These are phyloP conservation scores for Polypedilum pembai DNA, from an alignment of 1,140 invertebrate genomes.

Conservation along the genomic window DNA sequence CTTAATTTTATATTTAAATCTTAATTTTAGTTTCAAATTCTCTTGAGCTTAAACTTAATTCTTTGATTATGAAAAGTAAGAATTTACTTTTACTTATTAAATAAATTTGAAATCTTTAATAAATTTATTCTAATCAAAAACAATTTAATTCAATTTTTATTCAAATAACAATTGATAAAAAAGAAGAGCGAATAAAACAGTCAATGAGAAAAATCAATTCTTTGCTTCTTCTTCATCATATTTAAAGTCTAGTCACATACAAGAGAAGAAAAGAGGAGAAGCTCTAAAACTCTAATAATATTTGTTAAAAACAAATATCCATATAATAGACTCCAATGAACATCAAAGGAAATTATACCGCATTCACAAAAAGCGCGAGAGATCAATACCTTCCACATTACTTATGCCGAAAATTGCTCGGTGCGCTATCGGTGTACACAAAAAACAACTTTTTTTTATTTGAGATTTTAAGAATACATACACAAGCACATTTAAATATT, in stretches of 20 bases:
- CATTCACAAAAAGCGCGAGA: not conserved
- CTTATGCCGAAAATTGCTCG: too few species aligned
- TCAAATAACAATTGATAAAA: not conserved
- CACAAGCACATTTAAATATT: not conserved
- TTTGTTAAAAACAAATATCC: slow-evolving; percentile 27
- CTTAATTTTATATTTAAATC: too few species aligned
- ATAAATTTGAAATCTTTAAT: too few species aligned
- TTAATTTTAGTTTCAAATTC: too few species aligned
- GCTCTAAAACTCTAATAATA: slow-evolving; percentile 28
- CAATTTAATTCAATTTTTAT: not conserved
- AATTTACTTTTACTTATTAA: too few species aligned
- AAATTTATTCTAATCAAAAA: too few species aligned
- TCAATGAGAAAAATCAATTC: not conserved
- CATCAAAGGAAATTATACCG: too few species aligned
- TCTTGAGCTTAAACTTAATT: too few species aligned
- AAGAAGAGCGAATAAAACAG: not conserved
- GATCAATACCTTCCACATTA: not conserved
- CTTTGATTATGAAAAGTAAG: too few species aligned
- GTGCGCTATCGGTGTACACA: not conserved
- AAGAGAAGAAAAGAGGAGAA: slow-evolving; percentile 5
- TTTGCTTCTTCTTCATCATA: not conserved
- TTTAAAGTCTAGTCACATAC: not conserved
- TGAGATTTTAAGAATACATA: not conserved
- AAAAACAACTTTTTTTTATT: not conserved
- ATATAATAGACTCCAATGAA: slow-evolving; percentile 8